These are phyloP conservation scores for Urocynchramus pylzowi DNA, from an alignment of 2,113 vertebrate genomes.

Conservation along the genomic window DNA sequence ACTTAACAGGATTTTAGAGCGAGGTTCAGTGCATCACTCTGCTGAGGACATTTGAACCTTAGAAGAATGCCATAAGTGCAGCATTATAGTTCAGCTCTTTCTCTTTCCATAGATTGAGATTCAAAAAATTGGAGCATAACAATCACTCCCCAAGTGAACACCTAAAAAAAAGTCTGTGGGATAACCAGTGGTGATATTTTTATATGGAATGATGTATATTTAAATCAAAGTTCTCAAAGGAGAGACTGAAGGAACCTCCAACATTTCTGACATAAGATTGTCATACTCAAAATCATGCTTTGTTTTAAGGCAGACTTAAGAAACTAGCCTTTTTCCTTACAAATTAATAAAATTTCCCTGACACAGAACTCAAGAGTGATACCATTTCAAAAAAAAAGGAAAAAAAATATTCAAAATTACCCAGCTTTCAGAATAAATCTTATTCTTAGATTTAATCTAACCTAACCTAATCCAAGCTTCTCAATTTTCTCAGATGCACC, in stretches of 20 bases:
- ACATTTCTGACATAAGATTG: not conserved
- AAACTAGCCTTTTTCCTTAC: not conserved
- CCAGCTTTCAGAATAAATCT: not conserved
- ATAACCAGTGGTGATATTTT: not conserved
- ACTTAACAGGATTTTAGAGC: not conserved
- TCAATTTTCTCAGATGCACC: not conserved
- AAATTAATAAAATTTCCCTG: not conserved
- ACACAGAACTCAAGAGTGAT: not conserved
- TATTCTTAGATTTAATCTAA: not conserved
- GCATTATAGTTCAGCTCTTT: not conserved
- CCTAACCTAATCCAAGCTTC: not conserved
- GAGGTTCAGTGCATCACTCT: not conserved
- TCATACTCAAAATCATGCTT: not conserved
- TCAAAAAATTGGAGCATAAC: not conserved
- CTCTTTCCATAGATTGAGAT: not conserved
- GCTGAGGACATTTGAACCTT: not conserved
- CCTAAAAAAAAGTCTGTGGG: not conserved
- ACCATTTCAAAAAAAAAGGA: not conserved
- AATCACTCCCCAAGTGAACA: not conserved
- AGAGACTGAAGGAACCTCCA: not conserved
- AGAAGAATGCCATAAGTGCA: not conserved
- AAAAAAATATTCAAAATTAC: not conserved
- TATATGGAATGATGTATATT: not conserved
- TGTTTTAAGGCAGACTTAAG: not conserved
- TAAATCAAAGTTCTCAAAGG: not conserved